Conservation (phyloP, 2,113 vertebrate species). For the Neoarius graeffei region DNA sequence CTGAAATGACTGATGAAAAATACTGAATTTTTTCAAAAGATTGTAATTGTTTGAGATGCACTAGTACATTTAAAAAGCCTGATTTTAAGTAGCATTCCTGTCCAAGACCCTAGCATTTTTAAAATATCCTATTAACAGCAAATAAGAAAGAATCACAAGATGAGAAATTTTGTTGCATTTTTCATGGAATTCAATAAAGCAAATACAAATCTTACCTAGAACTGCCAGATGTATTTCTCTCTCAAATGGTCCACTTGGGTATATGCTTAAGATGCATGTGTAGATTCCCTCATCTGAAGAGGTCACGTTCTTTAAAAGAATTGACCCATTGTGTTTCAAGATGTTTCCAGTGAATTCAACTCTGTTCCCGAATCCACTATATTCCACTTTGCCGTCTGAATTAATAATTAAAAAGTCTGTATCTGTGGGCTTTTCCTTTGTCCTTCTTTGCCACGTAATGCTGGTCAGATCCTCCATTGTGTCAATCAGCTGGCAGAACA, state of each 20-base stretch:
- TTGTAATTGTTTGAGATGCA: no score
- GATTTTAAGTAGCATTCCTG: no score
- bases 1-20: no score
- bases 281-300: constrained; percentile 62
- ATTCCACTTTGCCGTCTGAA: accelerated
- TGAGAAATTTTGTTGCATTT: no score
- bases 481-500: constrained; percentile 54
- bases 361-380: constrained; percentile 16
- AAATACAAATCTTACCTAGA: constrained; percentile 46
- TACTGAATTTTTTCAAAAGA: no score
- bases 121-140: no score
- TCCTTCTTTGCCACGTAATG: constrained; percentile 62
- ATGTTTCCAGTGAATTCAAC: constrained; percentile 51
- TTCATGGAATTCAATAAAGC: no score
- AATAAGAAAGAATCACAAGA: no score
- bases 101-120: no score
- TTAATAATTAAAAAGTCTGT: constrained; percentile 28
- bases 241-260: constrained; percentile 48
- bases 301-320: constrained; percentile 40
- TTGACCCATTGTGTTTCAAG: constrained; percentile 23
- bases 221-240: constrained; percentile 31
- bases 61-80: no score
- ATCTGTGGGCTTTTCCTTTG: background rate
- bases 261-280: constrained; percentile 57
- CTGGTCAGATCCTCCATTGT: background rate